Base-by-base conservation (phyloP, 1,140 invertebrate species). In the Drosophila teissieri region DNA sequence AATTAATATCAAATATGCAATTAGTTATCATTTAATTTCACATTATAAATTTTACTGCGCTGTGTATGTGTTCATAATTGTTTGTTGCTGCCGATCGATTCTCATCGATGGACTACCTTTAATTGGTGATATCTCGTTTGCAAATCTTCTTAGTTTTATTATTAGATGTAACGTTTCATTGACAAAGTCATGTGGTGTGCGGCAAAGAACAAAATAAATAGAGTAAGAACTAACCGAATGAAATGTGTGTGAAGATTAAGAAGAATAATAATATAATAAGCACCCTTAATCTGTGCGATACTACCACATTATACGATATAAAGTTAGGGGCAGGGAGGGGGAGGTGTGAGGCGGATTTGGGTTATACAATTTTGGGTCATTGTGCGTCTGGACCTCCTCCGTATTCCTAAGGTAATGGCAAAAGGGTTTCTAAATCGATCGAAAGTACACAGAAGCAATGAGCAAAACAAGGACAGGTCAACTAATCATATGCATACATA, bases 1-100 rank as follows among this genome's bases (percentile, higher is more conserved):
- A 85, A 82, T 82, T 89, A 90, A 89, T 88, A 89, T 89, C 84
- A 89, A 89, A 88, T 88, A 89, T 89, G 84, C 83, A 82, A 76
- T 88, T 89, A 88, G 84, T 88, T 89, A 90, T 80, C 65, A 78
- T 80, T 90, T 84, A 78, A 78, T 78, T 89, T 89, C 84, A 89
- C 84, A 89, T 77, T 88, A 83, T 89, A 72, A 88, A 83, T 67
- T 73, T 86, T 72, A 80, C 84, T 80, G 84, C 80, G 78, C 72
- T 72, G 77, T 75, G 78, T 64, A 77, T 78, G 48, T 67, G 44
- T 70, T 55, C 61, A 61, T 64, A 48, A 69, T 80, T 49, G 42
- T 62, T 63, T 73, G 44, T 78, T 63, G 57, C 57, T 80, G 52
- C 63, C 64, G 64, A 73, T 67, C 48, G 44, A 73, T 76, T 49